Evolutionary conservation across 2,888 invertebrate species (phyloP), one percentile per base, ranked within the genome.

Genomic region (Cheilosia scutellata): DNA sequence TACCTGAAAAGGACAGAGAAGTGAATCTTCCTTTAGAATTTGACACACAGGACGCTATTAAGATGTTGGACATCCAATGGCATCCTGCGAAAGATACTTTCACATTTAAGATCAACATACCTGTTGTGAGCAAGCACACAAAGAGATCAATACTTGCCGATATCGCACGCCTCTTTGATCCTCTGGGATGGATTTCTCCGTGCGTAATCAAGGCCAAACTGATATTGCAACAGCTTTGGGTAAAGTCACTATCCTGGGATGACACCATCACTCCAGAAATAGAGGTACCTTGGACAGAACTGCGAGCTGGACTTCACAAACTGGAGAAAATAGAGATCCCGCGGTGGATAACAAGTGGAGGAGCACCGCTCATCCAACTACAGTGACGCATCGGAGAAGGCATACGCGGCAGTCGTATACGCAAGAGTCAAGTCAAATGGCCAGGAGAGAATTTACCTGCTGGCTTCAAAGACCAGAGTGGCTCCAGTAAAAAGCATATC

Each of bases 101-200:
- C 11, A 37, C 37, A 5, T 40, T 37, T 11, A 58, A 40, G 2
- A 58, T 62, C 9, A 44, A 47, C 40, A 44, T 33, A 16, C 31
- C 40, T 13, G 25, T 6, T 13, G 27, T 27, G 4, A 25, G n/a
- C 1, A 11, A 7, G 13, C 62, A 40, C 16, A 33, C 37, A 6
- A 57, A 79, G 62, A 49, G 72, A 37, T 58, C 44, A 0, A 57
- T 82, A 7, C 42, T 78, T 25, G 66, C 68, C n/a, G 65, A 60
- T 5, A 82, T 65, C 13, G 68, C 68, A 2, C 60, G 72, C 13
- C 47, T 76, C 7, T 86, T 80, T 47, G 77, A 82, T 53, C 72
- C 72, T 11, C 31, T 87, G 0, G 83, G 71, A 20, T 80, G 72
- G 82, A 57, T 70, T 16, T 44, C 58, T 11, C 70, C 87, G 6